phyloP scores from a whole-genome alignment of 2,888 invertebrate species.

The Ochropleura leucogaster region DNA sequence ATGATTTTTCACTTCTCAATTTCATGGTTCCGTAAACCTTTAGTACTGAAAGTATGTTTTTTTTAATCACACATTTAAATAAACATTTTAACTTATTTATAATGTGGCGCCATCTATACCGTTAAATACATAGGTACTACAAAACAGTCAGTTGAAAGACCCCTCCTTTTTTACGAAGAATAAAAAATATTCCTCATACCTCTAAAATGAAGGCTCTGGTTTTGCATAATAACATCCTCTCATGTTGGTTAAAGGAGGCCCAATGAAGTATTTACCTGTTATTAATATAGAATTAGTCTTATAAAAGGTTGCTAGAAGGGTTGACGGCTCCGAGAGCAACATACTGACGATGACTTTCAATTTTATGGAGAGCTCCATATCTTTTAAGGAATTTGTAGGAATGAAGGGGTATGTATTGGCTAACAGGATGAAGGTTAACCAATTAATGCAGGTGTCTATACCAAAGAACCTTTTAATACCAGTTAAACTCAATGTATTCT shows the following conservation, averaged over 20 bases:
- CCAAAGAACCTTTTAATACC: constrained; percentile 5
- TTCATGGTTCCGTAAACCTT: too few relatives aligned
- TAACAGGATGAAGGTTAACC: neutral
- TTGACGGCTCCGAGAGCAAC: neutral
- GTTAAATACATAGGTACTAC: neutral
- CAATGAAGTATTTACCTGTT: neutral
- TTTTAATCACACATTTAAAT: neutral
- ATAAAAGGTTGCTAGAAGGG: neutral
- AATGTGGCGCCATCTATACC: neutral
- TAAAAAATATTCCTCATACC: neutral
- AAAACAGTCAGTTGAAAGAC: neutral
- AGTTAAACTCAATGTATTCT: constrained; percentile 6
- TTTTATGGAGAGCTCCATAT: neutral
- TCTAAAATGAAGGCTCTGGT: too few relatives aligned
- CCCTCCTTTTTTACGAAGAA: neutral
- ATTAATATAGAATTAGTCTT: too few relatives aligned
- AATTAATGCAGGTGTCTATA: neutral
- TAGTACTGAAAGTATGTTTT: neutral
- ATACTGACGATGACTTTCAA: neutral
- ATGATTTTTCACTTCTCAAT: neutral
- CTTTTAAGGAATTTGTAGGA: neutral
- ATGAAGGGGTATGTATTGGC: neutral
- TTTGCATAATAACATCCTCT: too few relatives aligned
- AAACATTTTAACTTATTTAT: neutral
- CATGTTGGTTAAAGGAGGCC: too few relatives aligned